These are phyloP conservation scores for Cygnus atratus DNA, from an alignment of 2,113 vertebrate species.

Conservation along the genomic window DNA sequence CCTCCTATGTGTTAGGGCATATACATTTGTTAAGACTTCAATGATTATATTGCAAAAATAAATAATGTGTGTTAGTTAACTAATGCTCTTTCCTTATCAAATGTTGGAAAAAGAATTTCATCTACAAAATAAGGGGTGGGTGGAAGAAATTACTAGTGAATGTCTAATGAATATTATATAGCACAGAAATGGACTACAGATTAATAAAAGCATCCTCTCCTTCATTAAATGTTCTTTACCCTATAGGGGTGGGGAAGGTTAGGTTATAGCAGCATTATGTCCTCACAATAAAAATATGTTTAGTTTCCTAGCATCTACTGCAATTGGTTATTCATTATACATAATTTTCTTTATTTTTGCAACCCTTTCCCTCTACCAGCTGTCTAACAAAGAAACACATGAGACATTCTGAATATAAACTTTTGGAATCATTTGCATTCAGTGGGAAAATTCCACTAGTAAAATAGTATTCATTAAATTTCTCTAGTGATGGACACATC, in stretches of 20 bases:
- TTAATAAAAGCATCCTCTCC: background rate
- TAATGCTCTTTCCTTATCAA: background rate
- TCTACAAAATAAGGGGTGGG: background rate
- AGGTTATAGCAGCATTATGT: constrained; percentile 35
- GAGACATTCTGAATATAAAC: constrained; percentile 60
- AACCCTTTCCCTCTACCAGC: constrained; percentile 41
- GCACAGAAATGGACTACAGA: constrained; percentile 29
- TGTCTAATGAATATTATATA: background rate
- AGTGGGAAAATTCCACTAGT: constrained; percentile 43
- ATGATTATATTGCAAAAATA: background rate
- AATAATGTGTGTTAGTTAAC: background rate
- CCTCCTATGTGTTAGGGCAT: background rate
- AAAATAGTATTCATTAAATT: background rate
- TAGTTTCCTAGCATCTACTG: constrained; percentile 17
- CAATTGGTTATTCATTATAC: constrained; percentile 47
- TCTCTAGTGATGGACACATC: background rate
- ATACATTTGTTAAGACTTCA: background rate
- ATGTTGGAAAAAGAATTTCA: background rate
- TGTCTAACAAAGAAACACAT: constrained; percentile 52
- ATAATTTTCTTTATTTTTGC: constrained; percentile 69
- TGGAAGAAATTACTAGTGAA: background rate
- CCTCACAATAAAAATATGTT: constrained; percentile 56
- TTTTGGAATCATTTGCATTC: constrained; percentile 59
- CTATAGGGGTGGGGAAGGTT: constrained; percentile 56
- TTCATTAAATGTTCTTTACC: constrained; percentile 56